Base-by-base conservation (phyloP, 64 coral and sea anemone genomes). In the Montipora foliosa region DNA sequence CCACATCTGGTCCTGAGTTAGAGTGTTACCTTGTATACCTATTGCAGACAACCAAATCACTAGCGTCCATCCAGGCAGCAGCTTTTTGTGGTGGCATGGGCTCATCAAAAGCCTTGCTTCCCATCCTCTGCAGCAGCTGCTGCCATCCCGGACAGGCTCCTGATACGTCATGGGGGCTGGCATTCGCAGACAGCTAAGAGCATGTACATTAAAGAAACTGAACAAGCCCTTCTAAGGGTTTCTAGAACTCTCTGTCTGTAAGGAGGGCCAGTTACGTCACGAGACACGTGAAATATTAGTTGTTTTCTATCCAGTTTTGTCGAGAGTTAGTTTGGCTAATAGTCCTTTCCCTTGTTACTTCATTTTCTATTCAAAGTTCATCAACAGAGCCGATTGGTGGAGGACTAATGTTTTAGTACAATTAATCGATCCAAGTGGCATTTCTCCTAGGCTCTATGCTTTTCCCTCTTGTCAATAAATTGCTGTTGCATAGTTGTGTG, bases 31-130 rank as follows among this genome's bases (percentile, higher is more conserved):
- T 74, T 21, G 70, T 74, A 22, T 21, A 74, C 70, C 21, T 74
- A 21, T 74, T 74, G n/a, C 70, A 74, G 70, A 74, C 70, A 19
- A 74, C 70, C n/a, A 74, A 74, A 74, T 74, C 70, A 74, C 21
- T 74, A 21, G 70, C 21, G 70, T 25, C 70, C 70, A 74, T 25
- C 70, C 70, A 74, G 70, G 19, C 70, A 74, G 70, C 70, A 74
- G 70, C 37, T 22, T 74, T 74, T 74, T 25, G 70, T 0, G 16
- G 70, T 74, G 70, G 16, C 21, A 21, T 25, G n/a, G 70, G 70
- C 70, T 0, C 70, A 24, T 21, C 70, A 25, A 21, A 74, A 74
- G 70, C n/a, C 70, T 8, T 74, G 70, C 70, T 74, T 74, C 8
- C 70, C 70, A 22, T 74, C 70, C 12, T 67, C 64, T 67, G 64